Evolutionary conservation across 2,888 invertebrate genomes (phyloP).

Genomic region (Catocala sponsa): DNA sequence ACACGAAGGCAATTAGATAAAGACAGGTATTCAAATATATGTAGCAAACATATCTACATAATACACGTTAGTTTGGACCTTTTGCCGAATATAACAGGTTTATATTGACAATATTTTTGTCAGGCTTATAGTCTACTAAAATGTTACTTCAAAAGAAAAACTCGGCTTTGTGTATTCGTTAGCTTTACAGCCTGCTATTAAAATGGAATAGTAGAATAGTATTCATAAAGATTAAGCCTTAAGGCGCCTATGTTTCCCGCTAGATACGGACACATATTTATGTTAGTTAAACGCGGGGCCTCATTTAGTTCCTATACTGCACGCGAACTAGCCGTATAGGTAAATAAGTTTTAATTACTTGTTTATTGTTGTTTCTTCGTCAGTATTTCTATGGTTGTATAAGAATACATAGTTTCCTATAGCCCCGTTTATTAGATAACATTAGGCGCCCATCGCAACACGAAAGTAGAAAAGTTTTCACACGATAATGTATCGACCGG

Average conservation of each 20-base stretch:
- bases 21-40: conserved; percentile 2
- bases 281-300: conserved; percentile 62
- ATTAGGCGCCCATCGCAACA: conserved; percentile 7
- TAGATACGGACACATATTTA: conserved; percentile 62
- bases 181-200: conserved; percentile 30
- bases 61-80: too few relatives aligned
- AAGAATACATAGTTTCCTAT: conserved; percentile 38
- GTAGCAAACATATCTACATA: too few relatives aligned
- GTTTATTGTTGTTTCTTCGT: conserved; percentile 64
- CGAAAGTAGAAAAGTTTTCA: conserved; percentile 10
- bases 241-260: conserved; percentile 47
- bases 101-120: not conserved
- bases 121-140: not conserved
- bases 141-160: conserved; percentile 7
- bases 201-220: conserved; percentile 42
- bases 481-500: conserved; percentile 7
- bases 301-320: conserved; percentile 66
- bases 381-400: conserved; percentile 54
- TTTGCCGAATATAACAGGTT: too few relatives aligned
- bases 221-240: conserved; percentile 56
- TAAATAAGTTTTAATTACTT: conserved; percentile 76
- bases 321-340: conserved; percentile 70
- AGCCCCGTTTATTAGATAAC: conserved; percentile 36
- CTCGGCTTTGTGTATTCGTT: conserved; percentile 12
- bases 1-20: not conserved